Evolutionary conservation across 1,140 invertebrate genomes (phyloP).

Genomic region (Araneus ventricosus): DNA sequence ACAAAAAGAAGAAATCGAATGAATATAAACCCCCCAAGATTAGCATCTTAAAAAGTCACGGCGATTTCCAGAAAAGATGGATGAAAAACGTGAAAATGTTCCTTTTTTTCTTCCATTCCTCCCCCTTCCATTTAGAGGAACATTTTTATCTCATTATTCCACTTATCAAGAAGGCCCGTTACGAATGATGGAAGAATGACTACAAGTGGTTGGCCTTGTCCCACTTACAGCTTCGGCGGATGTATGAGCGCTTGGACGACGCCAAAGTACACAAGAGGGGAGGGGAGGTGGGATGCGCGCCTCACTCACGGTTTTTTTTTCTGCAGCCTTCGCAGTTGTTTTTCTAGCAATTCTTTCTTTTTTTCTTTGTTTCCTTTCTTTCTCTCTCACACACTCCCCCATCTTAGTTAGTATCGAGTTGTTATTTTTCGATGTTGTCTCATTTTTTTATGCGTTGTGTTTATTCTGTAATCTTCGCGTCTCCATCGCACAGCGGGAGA

Average conservation of each 20-base stretch:
- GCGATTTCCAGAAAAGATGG: conserved; percentile 2
- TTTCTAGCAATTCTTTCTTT: background rate
- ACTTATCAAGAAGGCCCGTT: conserved; percentile 36
- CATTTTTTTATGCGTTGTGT: background rate
- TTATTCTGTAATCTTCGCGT: background rate
- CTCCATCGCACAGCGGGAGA: background rate
- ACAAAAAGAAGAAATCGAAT: background rate
- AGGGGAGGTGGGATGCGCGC: conserved; percentile 1
- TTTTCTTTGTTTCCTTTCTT: background rate
- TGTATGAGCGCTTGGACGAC: conserved; percentile 57
- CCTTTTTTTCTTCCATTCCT: background rate
- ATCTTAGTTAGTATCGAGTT: too few relatives aligned
- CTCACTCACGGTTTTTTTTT: background rate
- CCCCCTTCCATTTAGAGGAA: conserved; percentile 7
- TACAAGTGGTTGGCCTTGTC: conserved; percentile 72
- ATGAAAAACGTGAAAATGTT: conserved; percentile 9
- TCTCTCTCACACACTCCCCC: background rate
- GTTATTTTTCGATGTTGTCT: background rate
- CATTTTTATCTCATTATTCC: conserved; percentile 45
- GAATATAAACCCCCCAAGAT: background rate
- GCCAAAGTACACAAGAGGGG: conserved; percentile 30
- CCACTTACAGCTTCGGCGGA: conserved; percentile 58
- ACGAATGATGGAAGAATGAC: background rate
- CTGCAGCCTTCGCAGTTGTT: conserved; percentile 4
- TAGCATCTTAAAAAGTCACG: conserved; percentile 11